A percentile compares a stretch with the other conserved stretches of the same genome.
phyloP scores from a whole-genome alignment of 2,797 vertebrate genomes.

The Vespertilio murinus region DNA sequence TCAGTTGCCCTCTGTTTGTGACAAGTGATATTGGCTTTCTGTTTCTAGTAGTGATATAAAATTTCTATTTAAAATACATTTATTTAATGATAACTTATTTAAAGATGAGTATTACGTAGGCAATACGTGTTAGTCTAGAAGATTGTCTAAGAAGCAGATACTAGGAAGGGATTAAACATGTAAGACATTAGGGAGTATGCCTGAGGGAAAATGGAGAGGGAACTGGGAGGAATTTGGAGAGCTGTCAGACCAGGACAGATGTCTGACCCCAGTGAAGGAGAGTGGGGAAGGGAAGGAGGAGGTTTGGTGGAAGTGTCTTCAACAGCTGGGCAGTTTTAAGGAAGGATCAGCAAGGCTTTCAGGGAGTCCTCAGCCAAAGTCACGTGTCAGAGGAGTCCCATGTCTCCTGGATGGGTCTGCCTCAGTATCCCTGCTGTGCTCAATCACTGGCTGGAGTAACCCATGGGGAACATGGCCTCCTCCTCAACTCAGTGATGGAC shows the following conservation, averaged over 20 bases:
- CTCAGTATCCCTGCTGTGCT: neutral
- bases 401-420: neutral
- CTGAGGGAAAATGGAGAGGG: neutral
- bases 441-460: neutral
- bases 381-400: neutral
- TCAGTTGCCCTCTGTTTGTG: neutral
- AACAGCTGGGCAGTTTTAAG: neutral
- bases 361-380: neutral
- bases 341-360: neutral
- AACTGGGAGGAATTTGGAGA: neutral
- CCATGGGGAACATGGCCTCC: neutral
- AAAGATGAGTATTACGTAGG: neutral
- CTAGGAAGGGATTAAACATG: neutral
- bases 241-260: neutral
- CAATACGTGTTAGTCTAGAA: neutral
- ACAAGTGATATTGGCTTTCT: neutral
- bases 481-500: neutral
- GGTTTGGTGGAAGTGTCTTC: neutral
- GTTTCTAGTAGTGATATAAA: neutral
- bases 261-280: neutral
- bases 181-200: neutral
- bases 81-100: neutral
- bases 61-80: neutral
- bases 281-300: neutral
- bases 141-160: neutral